Evolutionary conservation across 2,888 invertebrate genomes (phyloP), one percentile per base, ranked within the genome.

Genomic region (Drosophila villosipedis): DNA sequence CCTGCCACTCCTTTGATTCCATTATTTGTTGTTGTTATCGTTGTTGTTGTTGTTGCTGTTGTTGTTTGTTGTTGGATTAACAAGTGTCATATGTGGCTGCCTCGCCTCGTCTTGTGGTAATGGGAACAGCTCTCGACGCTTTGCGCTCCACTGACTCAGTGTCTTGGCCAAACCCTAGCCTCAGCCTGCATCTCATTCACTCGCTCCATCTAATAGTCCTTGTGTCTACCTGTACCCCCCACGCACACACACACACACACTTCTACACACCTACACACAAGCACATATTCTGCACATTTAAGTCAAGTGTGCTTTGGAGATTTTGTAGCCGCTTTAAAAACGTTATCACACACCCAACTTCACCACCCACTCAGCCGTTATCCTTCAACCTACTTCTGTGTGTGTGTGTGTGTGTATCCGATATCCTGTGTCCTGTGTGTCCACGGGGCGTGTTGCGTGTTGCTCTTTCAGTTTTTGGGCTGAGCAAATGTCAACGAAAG

Each of bases 251-350:
- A 25, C 25, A 19, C 10, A 35, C 53, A 66, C 53, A 66, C 66
- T 61, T 68, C 80, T 63, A 52, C 78, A 88, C 89, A 33, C 12
- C 3, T 4, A 4, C 14, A 37, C 54, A 37, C 25, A 37, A 19
- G 25, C 57, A 64, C 69, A 66, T 68, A 74, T 78, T 78, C 82
- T 68, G 54, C 78, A 89, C 89, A 86, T 86, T 86, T 89, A 84
- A 90, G 82, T 86, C 90, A 90, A 86, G 85, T 86, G 87, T 89
- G 84, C 85, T 90, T 90, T 86, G 67, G 89, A 90, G 90, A 85
- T 90, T 85, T 90, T 90, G 86, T 90, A 83, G 79, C 68, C 79
- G 87, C 89, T 86, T 85, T 85, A 90, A 85, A 88, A 76, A 58
- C 57, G 67, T 49, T 49, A 43, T 41, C 28, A 35, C 41, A 14